Percentiles rank a stretch among this genome's conserved stretches.
Evolutionary conservation across 1,140 invertebrate genomes (phyloP).

Genomic region (Solenopsis fugax): DNA sequence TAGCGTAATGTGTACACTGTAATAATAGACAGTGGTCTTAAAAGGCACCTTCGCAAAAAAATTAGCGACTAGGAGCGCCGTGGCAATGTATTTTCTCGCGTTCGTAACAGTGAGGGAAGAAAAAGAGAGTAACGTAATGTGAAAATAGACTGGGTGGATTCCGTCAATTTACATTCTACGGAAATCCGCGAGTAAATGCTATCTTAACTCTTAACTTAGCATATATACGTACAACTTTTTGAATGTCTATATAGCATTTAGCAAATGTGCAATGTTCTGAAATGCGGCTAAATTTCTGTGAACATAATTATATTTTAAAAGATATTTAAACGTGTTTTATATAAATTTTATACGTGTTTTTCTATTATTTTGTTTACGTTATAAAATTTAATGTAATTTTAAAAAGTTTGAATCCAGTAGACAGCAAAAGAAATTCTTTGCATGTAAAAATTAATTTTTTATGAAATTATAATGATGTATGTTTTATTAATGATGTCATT

Average conservation of each 20-base stretch:
- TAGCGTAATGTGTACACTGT: constrained; percentile 51
- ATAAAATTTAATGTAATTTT: constrained; percentile 5
- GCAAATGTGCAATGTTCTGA: not conserved
- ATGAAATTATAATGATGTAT: not conserved
- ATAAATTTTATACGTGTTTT: not conserved
- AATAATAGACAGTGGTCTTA: constrained; percentile 48
- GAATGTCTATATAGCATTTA: not conserved
- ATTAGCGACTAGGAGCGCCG: constrained; percentile 49
- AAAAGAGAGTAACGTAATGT: constrained; percentile 19
- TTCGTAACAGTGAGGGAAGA: not conserved
- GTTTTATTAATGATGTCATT: constrained; percentile 11
- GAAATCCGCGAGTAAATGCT: constrained; percentile 74
- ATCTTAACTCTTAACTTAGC: constrained; percentile 72
- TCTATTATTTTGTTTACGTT: not conserved
- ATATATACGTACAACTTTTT: not conserved
- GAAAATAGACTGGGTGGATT: constrained; percentile 54
- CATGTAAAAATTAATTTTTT: not conserved
- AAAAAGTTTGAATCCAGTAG: not conserved
- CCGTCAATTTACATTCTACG: constrained; percentile 75
- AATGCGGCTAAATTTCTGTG: not conserved
- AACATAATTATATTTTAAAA: constrained; percentile 13
- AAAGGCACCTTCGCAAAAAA: constrained; percentile 44
- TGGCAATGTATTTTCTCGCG: constrained; percentile 13
- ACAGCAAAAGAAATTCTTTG: not conserved
- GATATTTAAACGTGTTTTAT: not conserved